Conservation (phyloP, 1,140 invertebrate genomes). For the Temnothorax curvispinosus region DNA sequence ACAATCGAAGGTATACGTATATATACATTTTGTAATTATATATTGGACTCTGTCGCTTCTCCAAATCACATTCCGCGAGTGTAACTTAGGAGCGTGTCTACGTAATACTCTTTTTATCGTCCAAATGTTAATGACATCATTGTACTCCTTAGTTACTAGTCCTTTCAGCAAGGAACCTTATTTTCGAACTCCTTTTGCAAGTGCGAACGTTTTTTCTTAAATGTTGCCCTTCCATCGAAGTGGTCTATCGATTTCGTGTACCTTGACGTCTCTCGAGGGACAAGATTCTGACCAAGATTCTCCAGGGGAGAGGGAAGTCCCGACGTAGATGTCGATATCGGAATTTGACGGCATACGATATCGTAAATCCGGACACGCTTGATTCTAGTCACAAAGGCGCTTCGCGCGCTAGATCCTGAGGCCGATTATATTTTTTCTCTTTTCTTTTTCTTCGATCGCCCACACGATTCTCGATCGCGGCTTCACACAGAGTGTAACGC, state of each 20-base stretch:
- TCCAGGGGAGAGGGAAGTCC: neutral
- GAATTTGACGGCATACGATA: conserved; percentile 16
- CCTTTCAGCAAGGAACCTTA: neutral
- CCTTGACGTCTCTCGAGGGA: conserved; percentile 9
- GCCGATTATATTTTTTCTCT: conserved; percentile 32
- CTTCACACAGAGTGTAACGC: conserved; percentile 46
- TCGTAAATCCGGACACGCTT: conserved; percentile 28
- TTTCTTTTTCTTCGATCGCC: conserved; percentile 47
- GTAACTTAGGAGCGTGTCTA: neutral
- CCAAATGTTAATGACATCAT: neutral
- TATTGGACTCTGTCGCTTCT: neutral
- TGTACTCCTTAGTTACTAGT: neutral
- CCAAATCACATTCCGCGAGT: neutral
- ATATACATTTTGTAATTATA: conserved; percentile 12
- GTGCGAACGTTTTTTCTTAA: neutral
- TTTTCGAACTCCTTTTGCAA: conserved; percentile 3
- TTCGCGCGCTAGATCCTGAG: neutral
- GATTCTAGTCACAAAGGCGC: conserved; percentile 18
- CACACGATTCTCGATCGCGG: conserved; percentile 15
- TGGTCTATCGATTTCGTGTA: conserved; percentile 49
- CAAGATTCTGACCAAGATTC: neutral
- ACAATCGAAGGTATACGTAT: neutral
- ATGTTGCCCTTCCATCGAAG: conserved; percentile 14
- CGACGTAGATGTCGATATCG: neutral
- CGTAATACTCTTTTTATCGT: neutral